A percentile compares a stretch with the other conserved stretches of the same genome.
These are phyloP conservation scores for Scomber japonicus DNA, from an alignment of 2,113 vertebrate species.

Conservation along the genomic window DNA sequence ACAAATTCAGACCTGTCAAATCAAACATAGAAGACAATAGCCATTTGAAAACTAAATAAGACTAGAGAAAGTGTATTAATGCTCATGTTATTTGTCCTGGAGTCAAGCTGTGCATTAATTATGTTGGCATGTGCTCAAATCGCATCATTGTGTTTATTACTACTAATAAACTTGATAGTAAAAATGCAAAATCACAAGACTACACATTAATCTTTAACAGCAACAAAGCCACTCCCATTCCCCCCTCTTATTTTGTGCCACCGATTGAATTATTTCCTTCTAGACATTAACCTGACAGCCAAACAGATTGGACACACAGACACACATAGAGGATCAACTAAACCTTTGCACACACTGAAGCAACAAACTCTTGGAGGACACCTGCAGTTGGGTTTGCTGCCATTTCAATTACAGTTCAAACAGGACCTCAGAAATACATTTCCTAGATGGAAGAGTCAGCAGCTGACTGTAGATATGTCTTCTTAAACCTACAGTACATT, in stretches of 20 bases:
- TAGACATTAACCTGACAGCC: not conserved
- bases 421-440: constrained; percentile 18
- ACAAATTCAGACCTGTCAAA: not conserved
- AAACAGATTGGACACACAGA: no score
- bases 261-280: not conserved
- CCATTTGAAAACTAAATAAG: no score
- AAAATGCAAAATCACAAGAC: not conserved
- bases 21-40: not conserved
- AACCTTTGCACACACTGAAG: constrained; percentile 10
- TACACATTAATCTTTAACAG: no score
- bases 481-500: not conserved
- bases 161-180: not conserved
- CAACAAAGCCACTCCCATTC: not conserved
- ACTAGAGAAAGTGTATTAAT: not conserved
- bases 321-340: not conserved
- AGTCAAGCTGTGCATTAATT: not conserved
- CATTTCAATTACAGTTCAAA: constrained; percentile 55
- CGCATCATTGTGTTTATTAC: not conserved
- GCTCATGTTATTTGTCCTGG: not conserved
- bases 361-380: constrained; percentile 25
- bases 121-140: not conserved
- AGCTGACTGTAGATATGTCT: constrained; percentile 18
- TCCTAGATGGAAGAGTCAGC: constrained; percentile 32
- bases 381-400: constrained; percentile 9
- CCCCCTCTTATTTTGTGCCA: not conserved